phyloP scores from a whole-genome alignment of 2,888 invertebrate species.

The Cyaniris semiargus region DNA sequence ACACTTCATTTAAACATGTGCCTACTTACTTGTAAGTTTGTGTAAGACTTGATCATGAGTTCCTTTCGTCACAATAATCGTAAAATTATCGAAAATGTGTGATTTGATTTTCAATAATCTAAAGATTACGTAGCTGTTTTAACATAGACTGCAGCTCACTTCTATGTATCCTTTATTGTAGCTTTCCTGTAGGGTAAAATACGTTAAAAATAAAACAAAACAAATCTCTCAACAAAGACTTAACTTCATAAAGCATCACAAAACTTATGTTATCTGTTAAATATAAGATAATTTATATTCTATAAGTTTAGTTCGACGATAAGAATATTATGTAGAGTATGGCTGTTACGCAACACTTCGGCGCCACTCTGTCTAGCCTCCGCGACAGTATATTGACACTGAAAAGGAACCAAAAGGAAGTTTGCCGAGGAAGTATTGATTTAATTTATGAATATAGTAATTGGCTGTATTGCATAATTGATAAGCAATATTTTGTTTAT shows the following conservation, averaged over 20 bases:
- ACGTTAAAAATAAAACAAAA: background rate
- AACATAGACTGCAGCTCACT: background rate
- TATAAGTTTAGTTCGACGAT: background rate
- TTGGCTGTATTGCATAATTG: background rate
- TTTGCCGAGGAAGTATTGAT: background rate
- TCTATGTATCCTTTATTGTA: background rate
- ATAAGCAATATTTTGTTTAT: background rate
- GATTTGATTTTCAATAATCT: too few relatives aligned
- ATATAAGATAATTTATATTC: background rate
- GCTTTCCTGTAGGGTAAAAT: background rate
- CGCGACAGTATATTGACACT: constrained; percentile 39
- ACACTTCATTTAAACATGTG: background rate
- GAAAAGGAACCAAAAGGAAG: constrained; percentile 31
- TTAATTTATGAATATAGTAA: background rate
- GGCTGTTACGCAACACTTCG: constrained; percentile 50
- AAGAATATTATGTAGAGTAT: constrained; percentile 35
- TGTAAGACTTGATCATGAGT: too few relatives aligned
- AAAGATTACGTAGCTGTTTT: too few relatives aligned
- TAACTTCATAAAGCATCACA: background rate
- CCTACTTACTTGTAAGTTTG: too few relatives aligned
- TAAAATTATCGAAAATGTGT: background rate
- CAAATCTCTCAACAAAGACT: background rate
- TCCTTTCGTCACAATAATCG: too few relatives aligned
- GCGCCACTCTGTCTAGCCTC: constrained; percentile 61
- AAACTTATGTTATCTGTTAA: constrained; percentile 13